These are phyloP conservation scores for Zelleria hepariella DNA, from an alignment of 2,888 invertebrate genomes.

Conservation along the genomic window DNA sequence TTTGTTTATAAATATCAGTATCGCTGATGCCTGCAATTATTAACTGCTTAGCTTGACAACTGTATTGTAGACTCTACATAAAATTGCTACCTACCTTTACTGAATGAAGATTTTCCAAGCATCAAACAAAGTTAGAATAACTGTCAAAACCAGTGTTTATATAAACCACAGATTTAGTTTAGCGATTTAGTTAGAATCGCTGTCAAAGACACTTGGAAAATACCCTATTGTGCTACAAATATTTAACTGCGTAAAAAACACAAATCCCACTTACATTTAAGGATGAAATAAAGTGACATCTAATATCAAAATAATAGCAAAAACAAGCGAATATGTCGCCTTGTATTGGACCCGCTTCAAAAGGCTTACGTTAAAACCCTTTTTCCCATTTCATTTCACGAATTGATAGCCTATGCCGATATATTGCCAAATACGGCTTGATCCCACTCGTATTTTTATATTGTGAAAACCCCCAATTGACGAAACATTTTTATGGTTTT, in stretches of 20 bases:
- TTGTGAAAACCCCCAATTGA: background rate
- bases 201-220: no score
- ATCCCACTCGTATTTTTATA: constrained; percentile 32
- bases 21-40: no score
- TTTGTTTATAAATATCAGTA: no score
- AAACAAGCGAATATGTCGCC: constrained; percentile 55
- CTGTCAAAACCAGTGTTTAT: no score
- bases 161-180: no score
- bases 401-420: constrained; percentile 61
- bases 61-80: no score
- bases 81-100: no score
- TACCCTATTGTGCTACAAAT: background rate
- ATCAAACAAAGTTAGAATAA: no score
- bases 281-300: constrained; percentile 49
- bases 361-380: constrained; percentile 64
- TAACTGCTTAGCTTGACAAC: no score
- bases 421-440: constrained; percentile 60
- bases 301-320: constrained; percentile 63
- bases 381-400: constrained; percentile 63
- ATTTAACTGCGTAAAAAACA: background rate
- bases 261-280: constrained; percentile 56
- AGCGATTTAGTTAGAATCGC: no score
- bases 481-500: no score
- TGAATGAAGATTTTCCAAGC: no score
- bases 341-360: constrained; percentile 70